phyloP scores from a whole-genome alignment of 2,113 vertebrate genomes.

The human (Homo sapiens) region DNA sequence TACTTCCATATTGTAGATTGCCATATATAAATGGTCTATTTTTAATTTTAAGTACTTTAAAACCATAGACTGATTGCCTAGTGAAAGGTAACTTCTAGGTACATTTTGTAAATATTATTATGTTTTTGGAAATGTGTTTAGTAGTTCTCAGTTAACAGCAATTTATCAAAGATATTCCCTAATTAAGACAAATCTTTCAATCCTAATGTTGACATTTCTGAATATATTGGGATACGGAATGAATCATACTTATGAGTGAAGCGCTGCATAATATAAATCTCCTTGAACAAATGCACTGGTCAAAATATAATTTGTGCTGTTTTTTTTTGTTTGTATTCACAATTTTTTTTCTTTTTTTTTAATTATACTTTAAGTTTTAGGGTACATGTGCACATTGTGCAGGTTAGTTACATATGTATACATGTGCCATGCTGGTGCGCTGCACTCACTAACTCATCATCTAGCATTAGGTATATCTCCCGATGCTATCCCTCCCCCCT shows the following conservation, averaged over 20 bases:
- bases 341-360: background rate
- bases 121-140: background rate
- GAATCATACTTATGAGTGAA: background rate
- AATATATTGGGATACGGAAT: background rate
- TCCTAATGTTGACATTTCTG: background rate
- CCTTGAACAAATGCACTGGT: background rate
- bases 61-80: background rate
- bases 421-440: too few species aligned
- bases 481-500: too few species aligned
- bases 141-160: background rate
- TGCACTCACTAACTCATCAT: too few species aligned
- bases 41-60: background rate
- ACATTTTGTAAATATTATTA: background rate
- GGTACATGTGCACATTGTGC: too few species aligned
- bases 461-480: too few species aligned
- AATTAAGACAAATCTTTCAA: background rate
- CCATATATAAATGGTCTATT: background rate
- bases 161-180: background rate
- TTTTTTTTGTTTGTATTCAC: background rate
- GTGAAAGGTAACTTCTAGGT: background rate
- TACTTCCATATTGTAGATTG: background rate
- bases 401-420: too few species aligned
- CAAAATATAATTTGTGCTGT: background rate
- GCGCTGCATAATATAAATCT: background rate
- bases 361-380: too few species aligned